Base-by-base conservation (phyloP, 2,888 invertebrate species). In the Leptopilina drosophilae region DNA sequence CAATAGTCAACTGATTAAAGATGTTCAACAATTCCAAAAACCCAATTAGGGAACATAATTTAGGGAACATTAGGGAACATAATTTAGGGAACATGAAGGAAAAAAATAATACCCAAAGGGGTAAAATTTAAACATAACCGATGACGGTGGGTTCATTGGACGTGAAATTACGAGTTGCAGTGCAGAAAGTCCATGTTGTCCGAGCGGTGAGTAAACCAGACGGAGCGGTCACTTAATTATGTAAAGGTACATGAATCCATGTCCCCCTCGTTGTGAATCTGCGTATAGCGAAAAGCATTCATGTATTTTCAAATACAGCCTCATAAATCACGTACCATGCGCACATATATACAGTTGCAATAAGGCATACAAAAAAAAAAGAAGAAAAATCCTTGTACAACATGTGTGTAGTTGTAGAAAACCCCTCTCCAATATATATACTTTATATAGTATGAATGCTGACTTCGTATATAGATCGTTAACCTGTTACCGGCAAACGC, bases 401-500 rank as follows among this genome's bases (percentile, higher is more conserved):
- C 42, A 42, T 46, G 42, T 66, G 2, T 42, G 4, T 66, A 66
- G 33, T 9, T 9, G 66, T 9, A 15, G 15, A 42, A 26, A 64
- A 49, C 12, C 12, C 33, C 33, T 33, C 49, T 66, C 8, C 66
- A 66, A 42, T 42, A 42, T 33, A 33, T 42, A 42, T 33, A 33
- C 40, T 40, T 69, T 33, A 53, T 26, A 26, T 14, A 20, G 20
- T 20, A 20, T 53, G 6, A 42, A 42, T 46, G 5, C 46, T n/a
- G 69, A 49, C 69, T 69, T 69, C 26, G 12, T 49, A 12, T 14
- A 46, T 64, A 15, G 82, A 78, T 76, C 82, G 76, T 80, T 80
- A 80, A 82, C 80, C 80, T 67, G 80, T 40, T 75, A 78, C 42
- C 64, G 14, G 67, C 79, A 80, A 82, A 80, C 80, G 82, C 78